Conservation (phyloP, 2,888 invertebrate species). For the Troilus luridus region DNA sequence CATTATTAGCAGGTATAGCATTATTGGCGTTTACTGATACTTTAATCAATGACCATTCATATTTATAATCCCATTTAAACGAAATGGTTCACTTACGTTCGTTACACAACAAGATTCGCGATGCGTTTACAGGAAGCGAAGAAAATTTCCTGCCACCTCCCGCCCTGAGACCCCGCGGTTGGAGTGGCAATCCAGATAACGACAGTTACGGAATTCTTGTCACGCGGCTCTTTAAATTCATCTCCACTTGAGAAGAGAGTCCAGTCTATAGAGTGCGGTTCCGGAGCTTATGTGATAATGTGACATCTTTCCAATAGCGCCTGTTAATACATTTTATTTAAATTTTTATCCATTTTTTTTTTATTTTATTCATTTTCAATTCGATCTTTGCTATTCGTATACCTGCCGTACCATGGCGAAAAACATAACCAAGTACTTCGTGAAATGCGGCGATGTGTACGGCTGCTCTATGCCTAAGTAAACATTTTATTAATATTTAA, state of each 20-base stretch:
- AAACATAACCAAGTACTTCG: neutral
- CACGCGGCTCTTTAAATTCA: conserved; percentile 22
- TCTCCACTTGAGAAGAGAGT: neutral
- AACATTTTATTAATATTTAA: neutral
- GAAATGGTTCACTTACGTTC: too few relatives aligned
- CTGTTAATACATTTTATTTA: neutral
- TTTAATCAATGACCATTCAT: too few relatives aligned
- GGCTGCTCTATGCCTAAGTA: neutral
- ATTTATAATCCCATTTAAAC: too few relatives aligned
- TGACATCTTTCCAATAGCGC: neutral
- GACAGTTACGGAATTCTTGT: neutral
- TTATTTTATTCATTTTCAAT: neutral
- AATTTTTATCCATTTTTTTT: neutral
- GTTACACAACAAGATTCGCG: neutral
- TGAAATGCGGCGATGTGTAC: conserved; percentile 23
- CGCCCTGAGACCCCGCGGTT: neutral
- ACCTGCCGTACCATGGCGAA: neutral
- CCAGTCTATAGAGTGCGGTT: neutral
- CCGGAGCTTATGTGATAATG: neutral
- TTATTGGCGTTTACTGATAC: too few relatives aligned
- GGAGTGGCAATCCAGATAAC: neutral
- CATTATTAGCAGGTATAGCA: too few relatives aligned
- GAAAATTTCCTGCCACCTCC: neutral
- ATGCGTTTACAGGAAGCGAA: neutral
- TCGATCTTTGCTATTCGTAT: neutral